Conservation (phyloP, 2,113 vertebrate genomes). For the Natator depressus region DNA sequence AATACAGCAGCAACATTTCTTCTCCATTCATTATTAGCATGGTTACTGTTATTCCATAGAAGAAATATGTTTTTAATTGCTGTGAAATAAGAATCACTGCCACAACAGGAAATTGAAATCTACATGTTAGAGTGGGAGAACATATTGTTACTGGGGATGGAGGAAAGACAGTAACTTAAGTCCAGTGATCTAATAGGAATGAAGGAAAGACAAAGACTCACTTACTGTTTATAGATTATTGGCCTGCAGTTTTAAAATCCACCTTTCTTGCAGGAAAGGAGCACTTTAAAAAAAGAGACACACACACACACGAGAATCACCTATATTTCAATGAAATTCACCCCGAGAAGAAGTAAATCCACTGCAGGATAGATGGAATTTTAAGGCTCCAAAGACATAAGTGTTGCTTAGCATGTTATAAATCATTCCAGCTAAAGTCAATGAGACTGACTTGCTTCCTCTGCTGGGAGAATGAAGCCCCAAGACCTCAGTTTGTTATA, state of each 20-base stretch:
- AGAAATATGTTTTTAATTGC: neutral
- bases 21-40: neutral
- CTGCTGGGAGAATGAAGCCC: neutral
- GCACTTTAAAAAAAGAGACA: too few relatives aligned
- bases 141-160: too few relatives aligned
- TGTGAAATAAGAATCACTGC: neutral
- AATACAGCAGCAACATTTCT: neutral
- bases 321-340: neutral
- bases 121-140: neutral
- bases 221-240: neutral
- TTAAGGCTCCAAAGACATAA: neutral
- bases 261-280: neutral
- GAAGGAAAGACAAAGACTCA: neutral
- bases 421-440: neutral
- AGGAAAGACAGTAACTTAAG: neutral
- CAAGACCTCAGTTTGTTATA: neutral
- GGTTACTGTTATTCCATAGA: fast-evolving
- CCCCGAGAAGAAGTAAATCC: neutral
- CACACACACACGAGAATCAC: neutral
- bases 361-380: neutral
- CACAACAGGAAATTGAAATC: neutral
- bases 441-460: neutral
- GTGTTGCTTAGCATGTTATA: neutral
- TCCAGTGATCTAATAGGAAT: neutral
- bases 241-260: too few relatives aligned